Conservation (phyloP, 2,113 vertebrate genomes). For the Poecilia latipinna region DNA sequence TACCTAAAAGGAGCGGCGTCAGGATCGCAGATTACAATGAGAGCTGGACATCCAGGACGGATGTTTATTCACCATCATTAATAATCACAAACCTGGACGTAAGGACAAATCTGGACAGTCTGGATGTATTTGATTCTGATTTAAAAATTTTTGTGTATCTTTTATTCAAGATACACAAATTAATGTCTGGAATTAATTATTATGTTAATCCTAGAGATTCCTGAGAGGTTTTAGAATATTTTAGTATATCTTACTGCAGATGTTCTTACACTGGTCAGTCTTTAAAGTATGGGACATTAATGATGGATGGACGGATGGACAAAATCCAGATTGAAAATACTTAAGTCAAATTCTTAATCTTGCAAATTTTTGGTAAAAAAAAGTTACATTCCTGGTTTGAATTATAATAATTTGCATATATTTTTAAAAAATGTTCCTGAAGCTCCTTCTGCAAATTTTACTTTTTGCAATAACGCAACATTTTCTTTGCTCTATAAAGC, state of each 20-base stretch:
- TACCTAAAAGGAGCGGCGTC: constrained; percentile 76
- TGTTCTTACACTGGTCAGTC: no score
- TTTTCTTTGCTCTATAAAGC: neutral
- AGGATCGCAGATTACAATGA: neutral
- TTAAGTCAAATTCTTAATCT: neutral
- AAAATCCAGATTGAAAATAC: neutral
- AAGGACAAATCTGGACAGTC: neutral
- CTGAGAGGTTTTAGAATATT: neutral
- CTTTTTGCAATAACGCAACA: neutral
- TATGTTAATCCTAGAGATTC: neutral
- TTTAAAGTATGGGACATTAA: no score
- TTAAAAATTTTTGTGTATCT: neutral
- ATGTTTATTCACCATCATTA: neutral
- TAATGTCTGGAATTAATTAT: neutral
- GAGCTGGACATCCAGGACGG: neutral
- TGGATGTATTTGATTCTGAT: neutral
- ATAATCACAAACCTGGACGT: no score
- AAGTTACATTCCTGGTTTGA: neutral
- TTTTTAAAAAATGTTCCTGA: neutral
- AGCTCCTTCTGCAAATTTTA: neutral
- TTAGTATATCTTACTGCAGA: neutral
- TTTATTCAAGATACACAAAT: neutral
- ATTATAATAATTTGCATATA: neutral
- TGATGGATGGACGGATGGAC: no score
- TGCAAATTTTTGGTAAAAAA: neutral